Percentiles rank a stretch among this genome's conserved stretches.
phyloP scores from a whole-genome alignment of 92 coral and sea anemone species.

The Paramuricea clavata region DNA sequence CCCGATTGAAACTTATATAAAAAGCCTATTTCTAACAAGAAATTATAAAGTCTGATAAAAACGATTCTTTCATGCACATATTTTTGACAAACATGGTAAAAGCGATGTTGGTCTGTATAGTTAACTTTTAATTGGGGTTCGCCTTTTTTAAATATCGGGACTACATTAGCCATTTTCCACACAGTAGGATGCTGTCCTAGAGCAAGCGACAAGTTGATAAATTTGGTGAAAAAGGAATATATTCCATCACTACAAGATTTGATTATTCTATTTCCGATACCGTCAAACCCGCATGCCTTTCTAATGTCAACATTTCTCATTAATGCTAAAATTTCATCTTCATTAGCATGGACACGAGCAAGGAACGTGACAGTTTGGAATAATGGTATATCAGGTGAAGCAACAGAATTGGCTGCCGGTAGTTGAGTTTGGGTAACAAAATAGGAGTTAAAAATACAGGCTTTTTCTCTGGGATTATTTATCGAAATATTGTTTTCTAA shows the following conservation, averaged over 20 bases:
- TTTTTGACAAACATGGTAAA: slow-evolving; percentile 27
- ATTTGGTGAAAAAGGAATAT: slow-evolving; percentile 11
- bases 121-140: slow-evolving; percentile 37
- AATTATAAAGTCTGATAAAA: background rate
- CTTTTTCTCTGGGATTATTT: slow-evolving; percentile 31
- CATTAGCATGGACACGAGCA: too few species aligned
- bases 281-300: too few species aligned
- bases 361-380: too few species aligned
- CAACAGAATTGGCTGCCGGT: too few species aligned
- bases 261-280: too few species aligned
- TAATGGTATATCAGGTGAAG: too few species aligned
- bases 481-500: background rate
- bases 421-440: too few species aligned
- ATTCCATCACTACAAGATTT: too few species aligned
- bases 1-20: slow-evolving; percentile 29
- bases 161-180: slow-evolving; percentile 32
- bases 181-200: slow-evolving; percentile 26
- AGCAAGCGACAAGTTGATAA: slow-evolving; percentile 27
- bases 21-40: background rate
- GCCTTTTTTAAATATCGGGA: slow-evolving; percentile 21
- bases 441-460: slow-evolving; percentile 14
- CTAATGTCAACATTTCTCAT: too few species aligned
- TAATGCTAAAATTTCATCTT: background rate
- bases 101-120: slow-evolving; percentile 42
- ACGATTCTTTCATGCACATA: slow-evolving; percentile 38